phyloP scores from a whole-genome alignment of 2,888 invertebrate species.

The Chymomyza caudatula region DNA sequence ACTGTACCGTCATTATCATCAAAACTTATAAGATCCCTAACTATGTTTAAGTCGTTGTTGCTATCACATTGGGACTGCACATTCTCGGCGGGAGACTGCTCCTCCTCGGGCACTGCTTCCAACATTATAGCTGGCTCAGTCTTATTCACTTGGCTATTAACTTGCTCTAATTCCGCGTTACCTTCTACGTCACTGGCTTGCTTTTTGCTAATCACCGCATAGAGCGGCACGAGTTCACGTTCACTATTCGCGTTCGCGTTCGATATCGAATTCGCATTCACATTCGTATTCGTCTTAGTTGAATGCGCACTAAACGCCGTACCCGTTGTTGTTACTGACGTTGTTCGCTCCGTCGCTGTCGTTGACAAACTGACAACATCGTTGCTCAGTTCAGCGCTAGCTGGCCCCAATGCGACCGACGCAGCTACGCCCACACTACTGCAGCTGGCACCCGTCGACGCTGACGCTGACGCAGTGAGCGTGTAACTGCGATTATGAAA shows the following conservation, averaged over 20 bases:
- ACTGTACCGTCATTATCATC: conserved; percentile 62
- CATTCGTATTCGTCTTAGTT: background rate
- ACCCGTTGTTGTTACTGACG: conserved; percentile 47
- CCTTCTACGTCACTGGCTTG: conserved; percentile 31
- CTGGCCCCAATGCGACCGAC: background rate
- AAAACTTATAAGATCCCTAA: conserved; percentile 75
- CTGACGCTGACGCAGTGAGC: conserved; percentile 23
- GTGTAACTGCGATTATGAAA: conserved; percentile 75
- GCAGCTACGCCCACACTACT: background rate
- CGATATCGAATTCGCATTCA: background rate
- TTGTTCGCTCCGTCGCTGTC: conserved; percentile 65
- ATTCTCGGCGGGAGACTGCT: background rate
- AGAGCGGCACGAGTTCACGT: conserved; percentile 50
- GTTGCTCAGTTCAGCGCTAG: background rate
- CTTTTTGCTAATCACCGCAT: conserved; percentile 74
- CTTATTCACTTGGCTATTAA: conserved; percentile 16
- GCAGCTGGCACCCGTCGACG: conserved; percentile 2
- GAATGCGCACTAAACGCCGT: conserved; percentile 7
- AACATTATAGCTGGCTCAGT: conserved; percentile 41
- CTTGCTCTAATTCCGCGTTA: conserved; percentile 22
- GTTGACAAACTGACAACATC: conserved; percentile 48
- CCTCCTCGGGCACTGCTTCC: conserved; percentile 44
- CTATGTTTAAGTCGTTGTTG: no score
- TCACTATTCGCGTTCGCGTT: background rate
- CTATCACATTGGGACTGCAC: conserved; percentile 9